phyloP scores from a whole-genome alignment of 2,113 vertebrate genomes.

The Aldabrachelys gigantea region DNA sequence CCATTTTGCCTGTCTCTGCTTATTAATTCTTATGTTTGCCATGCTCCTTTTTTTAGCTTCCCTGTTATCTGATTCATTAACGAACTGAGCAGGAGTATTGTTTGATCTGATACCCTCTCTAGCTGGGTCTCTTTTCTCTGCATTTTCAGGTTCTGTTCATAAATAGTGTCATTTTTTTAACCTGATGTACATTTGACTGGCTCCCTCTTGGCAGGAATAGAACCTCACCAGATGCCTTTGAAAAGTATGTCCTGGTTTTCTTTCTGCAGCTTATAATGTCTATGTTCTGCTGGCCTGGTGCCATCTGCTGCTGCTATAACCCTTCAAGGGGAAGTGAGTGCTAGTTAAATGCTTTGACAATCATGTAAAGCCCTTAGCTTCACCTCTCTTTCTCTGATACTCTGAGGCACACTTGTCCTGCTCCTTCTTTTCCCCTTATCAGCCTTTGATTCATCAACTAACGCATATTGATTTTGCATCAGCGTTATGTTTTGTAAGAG shows the following conservation, averaged over 20 bases:
- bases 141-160: neutral
- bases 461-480: neutral
- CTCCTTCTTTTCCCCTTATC: neutral
- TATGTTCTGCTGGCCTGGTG: neutral
- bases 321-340: neutral
- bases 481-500: neutral
- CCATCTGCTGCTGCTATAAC: neutral
- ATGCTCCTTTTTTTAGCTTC: neutral
- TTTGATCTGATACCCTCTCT: neutral
- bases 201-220: neutral
- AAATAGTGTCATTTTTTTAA: neutral
- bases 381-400: neutral
- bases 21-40: neutral
- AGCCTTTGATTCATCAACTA: neutral
- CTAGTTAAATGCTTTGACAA: fast-evolving
- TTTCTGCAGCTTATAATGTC: neutral
- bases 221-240: neutral
- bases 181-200: neutral
- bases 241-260: neutral
- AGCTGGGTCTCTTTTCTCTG: neutral
- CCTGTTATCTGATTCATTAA: neutral
- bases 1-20: neutral
- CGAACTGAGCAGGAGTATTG: neutral
- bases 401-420: neutral
- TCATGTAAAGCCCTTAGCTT: neutral